These are phyloP conservation scores for Eupithecia dodoneata DNA, from an alignment of 2,888 invertebrate genomes.

Conservation along the genomic window DNA sequence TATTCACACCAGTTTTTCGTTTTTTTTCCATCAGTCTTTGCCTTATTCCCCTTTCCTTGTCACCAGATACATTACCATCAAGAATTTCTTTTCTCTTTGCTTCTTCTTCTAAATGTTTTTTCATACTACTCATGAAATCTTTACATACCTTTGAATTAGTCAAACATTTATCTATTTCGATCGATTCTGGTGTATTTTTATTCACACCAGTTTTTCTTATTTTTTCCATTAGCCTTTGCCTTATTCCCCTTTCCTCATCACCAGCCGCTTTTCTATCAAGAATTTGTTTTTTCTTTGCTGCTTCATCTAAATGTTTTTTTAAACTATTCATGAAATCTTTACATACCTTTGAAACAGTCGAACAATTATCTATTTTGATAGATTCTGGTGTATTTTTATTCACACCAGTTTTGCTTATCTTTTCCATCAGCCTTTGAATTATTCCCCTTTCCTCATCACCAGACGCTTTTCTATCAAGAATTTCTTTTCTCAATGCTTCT, in stretches of 20 bases:
- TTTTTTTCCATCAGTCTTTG: background rate
- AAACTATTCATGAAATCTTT: background rate
- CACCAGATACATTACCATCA: accelerated
- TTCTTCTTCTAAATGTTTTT: background rate
- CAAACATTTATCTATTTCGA: background rate
- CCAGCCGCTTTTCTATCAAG: background rate
- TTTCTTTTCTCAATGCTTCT: background rate
- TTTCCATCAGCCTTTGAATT: background rate
- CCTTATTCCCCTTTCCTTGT: background rate
- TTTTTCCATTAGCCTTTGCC: background rate
- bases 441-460: background rate
- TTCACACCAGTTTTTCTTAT: background rate
- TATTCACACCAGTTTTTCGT: background rate
- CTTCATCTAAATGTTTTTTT: background rate
- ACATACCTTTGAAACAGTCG: background rate
- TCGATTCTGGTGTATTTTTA: background rate
- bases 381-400: too few relatives aligned
- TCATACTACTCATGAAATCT: background rate
- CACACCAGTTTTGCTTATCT: background rate
- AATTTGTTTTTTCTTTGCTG: background rate
- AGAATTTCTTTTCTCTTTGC: background rate
- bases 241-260: background rate
- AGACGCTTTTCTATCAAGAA: background rate
- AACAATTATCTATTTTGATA: too few relatives aligned
- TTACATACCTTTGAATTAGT: too few relatives aligned